A percentile compares a stretch with the other conserved stretches of the same genome.
Evolutionary conservation across 2,797 vertebrate genomes (phyloP).

Genomic region (Megaceryle alcyon): DNA sequence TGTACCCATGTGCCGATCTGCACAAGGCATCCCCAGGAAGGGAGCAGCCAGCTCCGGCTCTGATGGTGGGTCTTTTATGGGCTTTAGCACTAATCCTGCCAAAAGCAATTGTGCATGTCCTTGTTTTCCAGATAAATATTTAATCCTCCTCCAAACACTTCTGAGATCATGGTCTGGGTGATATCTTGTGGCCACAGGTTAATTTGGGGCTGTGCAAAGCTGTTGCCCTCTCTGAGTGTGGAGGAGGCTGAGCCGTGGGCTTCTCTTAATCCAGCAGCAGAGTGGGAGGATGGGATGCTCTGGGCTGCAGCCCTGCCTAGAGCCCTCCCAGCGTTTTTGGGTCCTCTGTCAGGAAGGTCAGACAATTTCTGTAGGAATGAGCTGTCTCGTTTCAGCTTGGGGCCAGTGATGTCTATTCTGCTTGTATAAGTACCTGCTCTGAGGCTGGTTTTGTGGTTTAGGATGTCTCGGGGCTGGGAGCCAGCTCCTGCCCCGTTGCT

Average conservation of each 20-base stretch:
- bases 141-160: neutral
- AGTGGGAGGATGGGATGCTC: neutral
- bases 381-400: neutral
- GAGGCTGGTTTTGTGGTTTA: neutral
- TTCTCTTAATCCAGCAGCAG: neutral
- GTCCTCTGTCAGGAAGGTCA: neutral
- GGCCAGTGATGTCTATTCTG: neutral
- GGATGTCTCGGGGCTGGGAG: neutral
- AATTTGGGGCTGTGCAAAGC: neutral
- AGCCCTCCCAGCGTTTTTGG: neutral
- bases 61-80: neutral
- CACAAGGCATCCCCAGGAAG: fast-evolving
- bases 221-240: neutral
- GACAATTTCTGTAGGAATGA: neutral
- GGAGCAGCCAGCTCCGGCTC: neutral
- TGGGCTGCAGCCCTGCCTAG: neutral
- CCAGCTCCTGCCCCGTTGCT: fast-evolving
- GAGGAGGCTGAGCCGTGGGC: neutral
- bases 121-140: conserved; percentile 39
- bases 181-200: neutral
- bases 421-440: neutral
- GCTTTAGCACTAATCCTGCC: neutral
- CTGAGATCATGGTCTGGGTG: neutral
- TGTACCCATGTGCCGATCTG: fast-evolving
- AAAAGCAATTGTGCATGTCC: neutral